phyloP scores from a whole-genome alignment of 2,888 invertebrate species.

The Eurois occulta region DNA sequence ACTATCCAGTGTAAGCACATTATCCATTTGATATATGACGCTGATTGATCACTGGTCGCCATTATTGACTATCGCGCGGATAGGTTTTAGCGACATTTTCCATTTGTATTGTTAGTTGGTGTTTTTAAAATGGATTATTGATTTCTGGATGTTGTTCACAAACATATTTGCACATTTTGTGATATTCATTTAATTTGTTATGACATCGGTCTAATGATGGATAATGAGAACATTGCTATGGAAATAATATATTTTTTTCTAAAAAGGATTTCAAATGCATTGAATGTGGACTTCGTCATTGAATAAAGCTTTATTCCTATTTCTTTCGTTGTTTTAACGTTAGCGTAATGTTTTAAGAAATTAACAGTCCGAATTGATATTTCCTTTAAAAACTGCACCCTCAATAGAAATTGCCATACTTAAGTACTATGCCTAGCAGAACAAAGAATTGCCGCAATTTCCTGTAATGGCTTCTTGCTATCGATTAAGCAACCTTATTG shows the following conservation, averaged over 20 bases:
- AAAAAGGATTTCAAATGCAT: neutral
- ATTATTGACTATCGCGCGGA: conserved; percentile 18
- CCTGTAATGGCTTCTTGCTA: neutral
- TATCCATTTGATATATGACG: conserved; percentile 31
- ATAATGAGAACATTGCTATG: neutral
- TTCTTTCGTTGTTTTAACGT: neutral
- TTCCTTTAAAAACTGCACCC: neutral
- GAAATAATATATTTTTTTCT: neutral
- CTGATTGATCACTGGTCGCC: conserved; percentile 36
- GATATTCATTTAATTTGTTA: neutral
- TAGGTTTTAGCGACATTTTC: conserved; percentile 25
- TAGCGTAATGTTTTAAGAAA: neutral
- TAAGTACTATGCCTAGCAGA: neutral
- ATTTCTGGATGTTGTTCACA: neutral
- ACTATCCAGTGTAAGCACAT: conserved; percentile 29
- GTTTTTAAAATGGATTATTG: conserved; percentile 26
- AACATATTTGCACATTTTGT: neutral
- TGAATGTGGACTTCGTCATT: neutral
- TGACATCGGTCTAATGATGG: neutral
- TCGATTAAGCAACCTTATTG: too few species aligned
- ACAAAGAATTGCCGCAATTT: neutral
- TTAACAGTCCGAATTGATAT: neutral
- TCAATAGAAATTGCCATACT: neutral
- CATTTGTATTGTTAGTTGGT: conserved; percentile 13
- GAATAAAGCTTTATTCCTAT: neutral